Conservation (phyloP, 2,888 invertebrate species). For the Caenorhabditis parvicauda region DNA sequence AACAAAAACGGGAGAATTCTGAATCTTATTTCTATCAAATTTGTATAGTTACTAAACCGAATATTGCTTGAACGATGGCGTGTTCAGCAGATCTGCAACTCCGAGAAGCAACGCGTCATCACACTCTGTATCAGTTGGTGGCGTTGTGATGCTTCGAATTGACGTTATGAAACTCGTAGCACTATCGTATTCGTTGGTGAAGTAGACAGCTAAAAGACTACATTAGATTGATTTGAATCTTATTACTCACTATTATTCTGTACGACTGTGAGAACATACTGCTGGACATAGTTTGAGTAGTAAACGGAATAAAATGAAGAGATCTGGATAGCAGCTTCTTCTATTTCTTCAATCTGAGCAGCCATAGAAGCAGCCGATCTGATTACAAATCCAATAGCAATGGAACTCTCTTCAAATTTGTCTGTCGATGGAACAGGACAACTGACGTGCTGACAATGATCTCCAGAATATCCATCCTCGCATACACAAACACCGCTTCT, state of each 20-base stretch:
- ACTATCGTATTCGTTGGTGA: conserved; percentile 17
- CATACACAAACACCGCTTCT: conserved; percentile 25
- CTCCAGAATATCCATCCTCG: conserved; percentile 26
- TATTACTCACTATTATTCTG: conserved; percentile 23
- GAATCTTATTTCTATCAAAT: conserved; percentile 5
- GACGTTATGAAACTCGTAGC: conserved; percentile 17
- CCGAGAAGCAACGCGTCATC: conserved; percentile 33
- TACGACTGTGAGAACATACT: conserved; percentile 33
- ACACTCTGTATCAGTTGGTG: conserved; percentile 36
- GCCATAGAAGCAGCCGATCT: conserved; percentile 31
- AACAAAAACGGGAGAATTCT: conserved; percentile 44
- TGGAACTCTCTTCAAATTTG: conserved; percentile 25
- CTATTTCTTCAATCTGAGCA: conserved; percentile 26
- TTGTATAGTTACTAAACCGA: conserved; percentile 12
- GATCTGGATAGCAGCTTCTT: conserved; percentile 19
- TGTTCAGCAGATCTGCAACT: conserved; percentile 16
- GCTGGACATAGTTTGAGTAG: conserved; percentile 29
- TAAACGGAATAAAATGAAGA: conserved; percentile 14
- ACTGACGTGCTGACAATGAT: conserved; percentile 32
- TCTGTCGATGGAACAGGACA: conserved; percentile 23
- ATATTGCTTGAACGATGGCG: conserved; percentile 25
- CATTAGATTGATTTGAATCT: neutral
- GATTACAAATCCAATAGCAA: conserved; percentile 43
- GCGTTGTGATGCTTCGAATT: conserved; percentile 18
- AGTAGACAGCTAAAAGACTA: conserved; percentile 19